A percentile compares a stretch with the other conserved stretches of the same genome.
Conservation (phyloP, 2,888 invertebrate genomes). For the Melanostoma mellinum region DNA sequence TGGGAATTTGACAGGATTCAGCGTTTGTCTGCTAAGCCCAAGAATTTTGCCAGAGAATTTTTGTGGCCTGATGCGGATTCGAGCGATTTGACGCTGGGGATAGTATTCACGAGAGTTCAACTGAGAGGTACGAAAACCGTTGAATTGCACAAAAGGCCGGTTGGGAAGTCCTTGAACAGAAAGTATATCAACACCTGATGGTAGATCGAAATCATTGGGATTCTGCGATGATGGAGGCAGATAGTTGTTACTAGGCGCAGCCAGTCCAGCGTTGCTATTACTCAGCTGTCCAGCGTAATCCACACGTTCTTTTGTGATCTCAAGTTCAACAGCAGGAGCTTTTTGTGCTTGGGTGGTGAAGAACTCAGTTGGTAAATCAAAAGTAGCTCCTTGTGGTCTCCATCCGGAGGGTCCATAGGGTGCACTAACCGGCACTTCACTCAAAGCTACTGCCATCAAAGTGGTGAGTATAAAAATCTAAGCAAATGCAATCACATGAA, state of each 20-base stretch:
- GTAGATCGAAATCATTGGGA: conserved; percentile 30
- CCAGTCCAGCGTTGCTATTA: conserved; percentile 39
- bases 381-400: conserved; percentile 80
- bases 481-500: not conserved
- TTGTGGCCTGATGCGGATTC: conserved; percentile 50
- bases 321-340: conserved; percentile 73
- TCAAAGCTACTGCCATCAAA: conserved; percentile 64
- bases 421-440: conserved; percentile 75
- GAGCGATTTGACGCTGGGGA: conserved; percentile 41
- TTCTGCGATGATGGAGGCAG: conserved; percentile 73
- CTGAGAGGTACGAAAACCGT: conserved; percentile 9
- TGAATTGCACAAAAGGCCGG: conserved; percentile 39
- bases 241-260: conserved; percentile 74
- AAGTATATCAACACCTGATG: conserved; percentile 46
- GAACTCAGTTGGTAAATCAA: conserved; percentile 79
- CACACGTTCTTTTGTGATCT: conserved; percentile 78
- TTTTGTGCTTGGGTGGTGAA: conserved; percentile 73
- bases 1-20: conserved; percentile 31
- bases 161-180: conserved; percentile 62
- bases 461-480: conserved; percentile 73
- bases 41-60: conserved; percentile 54
- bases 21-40: conserved; percentile 26
- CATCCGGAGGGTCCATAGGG: conserved; percentile 82
- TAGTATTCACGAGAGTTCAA: conserved; percentile 47
- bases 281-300: conserved; percentile 77